Percentiles rank a stretch among this genome's conserved stretches.
Conservation (phyloP, 1,140 invertebrate genomes). For the Drosophila lowei region DNA sequence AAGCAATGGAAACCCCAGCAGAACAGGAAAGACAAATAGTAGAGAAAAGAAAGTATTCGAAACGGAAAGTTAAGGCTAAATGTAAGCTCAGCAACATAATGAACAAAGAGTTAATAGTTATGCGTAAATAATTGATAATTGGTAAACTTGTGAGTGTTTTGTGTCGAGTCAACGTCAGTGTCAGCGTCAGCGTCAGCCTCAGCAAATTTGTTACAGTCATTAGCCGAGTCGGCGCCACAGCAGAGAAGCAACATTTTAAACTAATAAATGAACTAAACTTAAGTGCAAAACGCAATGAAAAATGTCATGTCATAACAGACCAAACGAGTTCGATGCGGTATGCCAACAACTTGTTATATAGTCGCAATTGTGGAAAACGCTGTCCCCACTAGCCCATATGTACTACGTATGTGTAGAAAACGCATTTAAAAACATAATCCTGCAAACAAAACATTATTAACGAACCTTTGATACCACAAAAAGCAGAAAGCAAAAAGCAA, state of each 20-base stretch:
- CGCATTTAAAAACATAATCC: conserved; percentile 58
- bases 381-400: conserved; percentile 57
- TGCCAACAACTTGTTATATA: conserved; percentile 47
- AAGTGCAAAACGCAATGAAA: conserved; percentile 45
- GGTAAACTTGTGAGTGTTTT: conserved; percentile 48
- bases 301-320: conserved; percentile 21
- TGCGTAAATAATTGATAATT: conserved; percentile 60
- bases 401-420: conserved; percentile 67
- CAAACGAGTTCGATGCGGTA: conserved; percentile 31
- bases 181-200: conserved; percentile 16
- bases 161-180: conserved; percentile 48
- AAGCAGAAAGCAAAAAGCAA: conserved; percentile 15
- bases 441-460: conserved; percentile 32
- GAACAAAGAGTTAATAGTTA: conserved; percentile 76
- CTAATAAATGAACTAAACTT: conserved; percentile 35
- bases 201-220: conserved; percentile 60
- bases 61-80: conserved; percentile 61
- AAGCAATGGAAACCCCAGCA: conserved; percentile 48
- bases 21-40: conserved; percentile 37
- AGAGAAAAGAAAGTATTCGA: conserved; percentile 69
- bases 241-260: conserved; percentile 36
- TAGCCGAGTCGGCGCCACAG: conserved; percentile 36
- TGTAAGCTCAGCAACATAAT: conserved; percentile 71
- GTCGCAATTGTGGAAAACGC: conserved; percentile 58
- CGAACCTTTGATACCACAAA: conserved; percentile 71